Evolutionary conservation across 2,888 invertebrate species (phyloP).

Genomic region (Deladenus siricidicola): DNA sequence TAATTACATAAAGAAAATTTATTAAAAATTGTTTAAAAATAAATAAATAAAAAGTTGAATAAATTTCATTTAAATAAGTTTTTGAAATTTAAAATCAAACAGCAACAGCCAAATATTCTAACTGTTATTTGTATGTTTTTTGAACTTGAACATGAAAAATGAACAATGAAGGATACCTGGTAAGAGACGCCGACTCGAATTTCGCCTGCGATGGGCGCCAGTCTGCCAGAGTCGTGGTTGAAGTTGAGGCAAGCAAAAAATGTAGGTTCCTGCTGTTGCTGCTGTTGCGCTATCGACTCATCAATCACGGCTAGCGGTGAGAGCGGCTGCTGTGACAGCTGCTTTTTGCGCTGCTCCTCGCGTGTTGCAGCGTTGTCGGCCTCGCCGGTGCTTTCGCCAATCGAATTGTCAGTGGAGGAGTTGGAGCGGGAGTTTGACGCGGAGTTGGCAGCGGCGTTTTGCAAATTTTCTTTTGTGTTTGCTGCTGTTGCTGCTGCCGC

Average conservation of each 20-base stretch:
- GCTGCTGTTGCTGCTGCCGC: neutral
- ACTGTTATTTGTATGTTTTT: too few relatives aligned
- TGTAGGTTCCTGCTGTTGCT: slow-evolving; percentile 40
- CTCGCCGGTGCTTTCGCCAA: neutral
- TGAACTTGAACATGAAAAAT: slow-evolving; percentile 4
- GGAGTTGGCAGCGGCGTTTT: neutral
- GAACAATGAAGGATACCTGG: slow-evolving; percentile 54
- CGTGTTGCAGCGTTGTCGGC: slow-evolving; percentile 9
- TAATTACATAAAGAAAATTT: neutral
- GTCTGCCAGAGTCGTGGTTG: slow-evolving; percentile 59
- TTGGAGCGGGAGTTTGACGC: neutral
- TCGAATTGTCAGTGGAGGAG: neutral
- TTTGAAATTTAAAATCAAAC: too few relatives aligned
- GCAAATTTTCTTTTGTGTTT: neutral
- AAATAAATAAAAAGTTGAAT: too few relatives aligned
- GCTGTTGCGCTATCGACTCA: too few relatives aligned
- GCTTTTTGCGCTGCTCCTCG: slow-evolving; percentile 45
- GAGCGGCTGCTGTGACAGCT: too few relatives aligned
- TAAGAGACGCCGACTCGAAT: slow-evolving; percentile 62
- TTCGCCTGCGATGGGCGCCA: slow-evolving; percentile 61
- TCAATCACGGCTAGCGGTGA: too few relatives aligned
- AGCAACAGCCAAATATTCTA: too few relatives aligned
- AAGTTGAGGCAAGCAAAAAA: slow-evolving; percentile 61
- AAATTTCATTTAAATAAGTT: too few relatives aligned
- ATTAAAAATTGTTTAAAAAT: slow-evolving; percentile 3